A percentile compares a stretch with the other conserved stretches of the same genome.
Conservation (phyloP, 35 echinoderm and acorn worm genomes). For the Stichopus chloronotus region DNA sequence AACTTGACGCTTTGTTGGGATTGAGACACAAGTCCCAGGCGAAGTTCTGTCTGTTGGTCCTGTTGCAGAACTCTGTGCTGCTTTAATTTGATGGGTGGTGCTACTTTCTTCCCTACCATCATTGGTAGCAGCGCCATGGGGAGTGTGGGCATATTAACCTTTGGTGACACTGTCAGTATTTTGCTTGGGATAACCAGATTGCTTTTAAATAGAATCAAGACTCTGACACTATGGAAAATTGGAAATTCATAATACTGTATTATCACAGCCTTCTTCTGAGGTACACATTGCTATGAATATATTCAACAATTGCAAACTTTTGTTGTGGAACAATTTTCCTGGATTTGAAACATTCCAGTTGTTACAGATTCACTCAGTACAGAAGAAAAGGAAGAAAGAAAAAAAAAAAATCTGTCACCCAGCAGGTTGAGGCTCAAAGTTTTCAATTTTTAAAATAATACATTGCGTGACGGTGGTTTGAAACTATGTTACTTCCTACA, state of each 20-base stretch:
- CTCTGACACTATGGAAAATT: slow-evolving; percentile 1
- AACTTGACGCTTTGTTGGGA: too few relatives aligned
- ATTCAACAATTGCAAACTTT: too few relatives aligned
- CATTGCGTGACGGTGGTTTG: too few relatives aligned
- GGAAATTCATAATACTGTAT: slow-evolving; percentile 28
- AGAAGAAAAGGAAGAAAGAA: too few relatives aligned
- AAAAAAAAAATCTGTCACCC: too few relatives aligned
- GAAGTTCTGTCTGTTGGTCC: not conserved
- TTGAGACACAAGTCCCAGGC: too few relatives aligned
- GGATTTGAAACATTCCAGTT: too few relatives aligned
- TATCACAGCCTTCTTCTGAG: not conserved
- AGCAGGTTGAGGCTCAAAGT: too few relatives aligned
- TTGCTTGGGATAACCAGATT: slow-evolving; percentile 30
- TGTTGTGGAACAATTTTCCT: too few relatives aligned
- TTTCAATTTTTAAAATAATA: too few relatives aligned
- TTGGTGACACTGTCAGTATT: slow-evolving; percentile 36
- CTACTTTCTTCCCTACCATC: not conserved
- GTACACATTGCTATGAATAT: not conserved
- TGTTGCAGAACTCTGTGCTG: not conserved
- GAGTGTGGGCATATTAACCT: slow-evolving; percentile 41
- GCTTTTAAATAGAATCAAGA: slow-evolving; percentile 49
- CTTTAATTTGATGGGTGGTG: not conserved
- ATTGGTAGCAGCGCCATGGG: slow-evolving; percentile 34
- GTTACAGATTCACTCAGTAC: too few relatives aligned
- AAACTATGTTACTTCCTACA: too few relatives aligned